Conservation (phyloP, 2,113 vertebrate species). For the Petrocephalus zakoni region DNA sequence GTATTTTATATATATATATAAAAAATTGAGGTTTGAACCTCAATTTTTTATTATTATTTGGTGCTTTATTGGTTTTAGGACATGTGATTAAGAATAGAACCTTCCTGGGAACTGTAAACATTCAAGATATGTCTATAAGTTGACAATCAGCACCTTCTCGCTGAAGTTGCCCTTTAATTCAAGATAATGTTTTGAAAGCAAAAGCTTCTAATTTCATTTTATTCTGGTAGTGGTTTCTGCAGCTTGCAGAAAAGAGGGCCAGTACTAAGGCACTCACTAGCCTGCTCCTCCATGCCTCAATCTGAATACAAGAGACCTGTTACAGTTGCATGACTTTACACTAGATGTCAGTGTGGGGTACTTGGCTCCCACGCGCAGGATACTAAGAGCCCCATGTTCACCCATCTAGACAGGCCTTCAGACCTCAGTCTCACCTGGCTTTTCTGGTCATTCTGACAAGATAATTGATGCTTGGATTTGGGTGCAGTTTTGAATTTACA, state of each 20-base stretch:
- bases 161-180: neutral
- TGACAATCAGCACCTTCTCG: neutral
- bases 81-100: neutral
- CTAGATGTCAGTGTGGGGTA: constrained; percentile 56
- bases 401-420: neutral
- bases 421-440: neutral
- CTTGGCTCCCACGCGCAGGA: constrained; percentile 23
- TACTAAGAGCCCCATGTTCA: neutral
- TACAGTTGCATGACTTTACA: constrained; percentile 33
- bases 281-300: neutral
- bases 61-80: neutral
- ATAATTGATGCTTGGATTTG: neutral
- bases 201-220: neutral
- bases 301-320: neutral
- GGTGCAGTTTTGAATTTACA: neutral
- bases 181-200: neutral
- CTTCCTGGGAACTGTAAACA: neutral
- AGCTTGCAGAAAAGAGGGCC: neutral
- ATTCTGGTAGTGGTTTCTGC: neutral
- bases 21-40: no score
- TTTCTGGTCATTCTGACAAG: neutral
- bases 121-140: neutral
- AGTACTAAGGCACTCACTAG: neutral
- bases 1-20: no score
- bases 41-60: neutral